Evolutionary conservation across 2,888 invertebrate genomes (phyloP).

Genomic region (Lepidocyrtoides sp.): DNA sequence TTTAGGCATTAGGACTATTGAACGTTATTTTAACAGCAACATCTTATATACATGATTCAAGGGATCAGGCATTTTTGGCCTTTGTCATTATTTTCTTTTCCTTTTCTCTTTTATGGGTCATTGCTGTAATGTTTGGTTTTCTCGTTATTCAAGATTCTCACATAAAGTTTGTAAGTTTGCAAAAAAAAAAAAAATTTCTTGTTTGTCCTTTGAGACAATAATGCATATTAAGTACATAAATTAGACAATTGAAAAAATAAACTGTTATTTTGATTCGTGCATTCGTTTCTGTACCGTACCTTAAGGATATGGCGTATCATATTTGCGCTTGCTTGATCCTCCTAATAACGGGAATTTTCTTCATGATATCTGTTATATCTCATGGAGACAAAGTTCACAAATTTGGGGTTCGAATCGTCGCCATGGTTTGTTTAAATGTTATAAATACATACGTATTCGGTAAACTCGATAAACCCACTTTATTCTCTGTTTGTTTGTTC

Average conservation of each 20-base stretch:
- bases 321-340: slow-evolving; percentile 66
- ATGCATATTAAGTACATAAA: not conserved
- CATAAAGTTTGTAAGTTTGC: slow-evolving; percentile 73
- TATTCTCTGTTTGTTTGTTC: not conserved
- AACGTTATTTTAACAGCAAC: slow-evolving; percentile 66
- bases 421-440: too few relatives aligned
- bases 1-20: slow-evolving; percentile 74
- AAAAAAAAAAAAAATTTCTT: not conserved
- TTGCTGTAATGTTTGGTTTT: slow-evolving; percentile 69
- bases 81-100: slow-evolving; percentile 79
- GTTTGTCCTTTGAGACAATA: too few relatives aligned
- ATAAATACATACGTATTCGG: too few relatives aligned
- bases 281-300: too few relatives aligned
- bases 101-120: slow-evolving; percentile 65
- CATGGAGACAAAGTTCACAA: slow-evolving; percentile 45
- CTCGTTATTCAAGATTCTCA: slow-evolving; percentile 61
- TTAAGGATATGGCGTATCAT: slow-evolving; percentile 79
- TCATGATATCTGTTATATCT: slow-evolving; percentile 72
- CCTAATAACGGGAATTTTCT: slow-evolving; percentile 61
- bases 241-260: not conserved
- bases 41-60: slow-evolving; percentile 63
- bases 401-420: slow-evolving; percentile 66
- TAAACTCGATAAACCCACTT: not conserved
- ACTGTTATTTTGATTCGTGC: not conserved
- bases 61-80: slow-evolving; percentile 79